Base-by-base conservation (phyloP, 1,140 invertebrate genomes). In the Dinoponera quadriceps region DNA sequence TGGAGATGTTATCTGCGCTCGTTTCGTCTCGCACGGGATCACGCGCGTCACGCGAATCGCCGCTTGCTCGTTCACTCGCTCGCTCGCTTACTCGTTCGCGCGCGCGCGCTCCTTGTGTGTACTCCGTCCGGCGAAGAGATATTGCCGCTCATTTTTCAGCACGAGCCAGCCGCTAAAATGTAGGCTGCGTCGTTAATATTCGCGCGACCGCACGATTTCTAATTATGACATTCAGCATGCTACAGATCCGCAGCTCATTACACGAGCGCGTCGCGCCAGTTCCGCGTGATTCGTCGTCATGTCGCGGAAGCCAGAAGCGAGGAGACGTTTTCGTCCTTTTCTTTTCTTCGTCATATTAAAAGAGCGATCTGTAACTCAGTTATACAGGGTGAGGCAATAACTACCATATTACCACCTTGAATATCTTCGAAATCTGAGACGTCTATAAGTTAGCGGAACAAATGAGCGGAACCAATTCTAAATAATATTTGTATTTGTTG, bases 221-320 rank as follows among this genome's bases (percentile, higher is more conserved):
- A 87, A 88, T 87, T 88, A 82, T 83, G 69, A 57, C 74, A 11
- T 54, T 33, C 82, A 68, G 33, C 82, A 49, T 38, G 57, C 49
- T 82, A 69, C 27, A 27, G 51, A 63, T 82, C 11, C 66, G 62
- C 59, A 68, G 65, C 72, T 86, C 85, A 77, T 86, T 85, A 77
- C 65, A 51, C 33, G 25, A 14, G 7, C 38, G 18, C 25, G 14
- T 59, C 38, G 20, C 13, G 59, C 63, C 51, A 69, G 5, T 14
- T 75, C n/a, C 25, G n/a, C 59, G 59, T 1, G 14, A 22, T 27
- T 78, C 29, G 25, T 68, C 51, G 22, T 38, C 16, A 0, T 44
- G 38, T 44, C 38, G 38, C 38, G 22, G 3, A 29, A 2, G 29
- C 49, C 20, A 54, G 16, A 66, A 14, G 18, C 25, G 27, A 22